A percentile compares a stretch with the other conserved stretches of the same genome.
phyloP scores from a whole-genome alignment of 1,140 invertebrate species.

The Zaprionus capensis region DNA sequence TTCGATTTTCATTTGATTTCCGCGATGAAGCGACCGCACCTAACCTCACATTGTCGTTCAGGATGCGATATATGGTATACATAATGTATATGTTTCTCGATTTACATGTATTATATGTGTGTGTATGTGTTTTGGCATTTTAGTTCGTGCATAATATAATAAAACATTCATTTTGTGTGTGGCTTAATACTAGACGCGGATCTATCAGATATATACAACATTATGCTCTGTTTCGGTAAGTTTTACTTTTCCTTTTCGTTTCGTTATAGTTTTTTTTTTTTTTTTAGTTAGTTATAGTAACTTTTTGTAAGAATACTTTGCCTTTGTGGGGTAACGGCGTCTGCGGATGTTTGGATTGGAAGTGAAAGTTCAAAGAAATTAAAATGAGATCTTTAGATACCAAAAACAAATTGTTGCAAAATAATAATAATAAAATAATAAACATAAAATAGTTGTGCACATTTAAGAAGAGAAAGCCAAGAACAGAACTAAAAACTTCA shows the following conservation, averaged over 20 bases:
- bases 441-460: slow-evolving; percentile 10
- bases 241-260: slow-evolving; percentile 28
- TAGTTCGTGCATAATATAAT: slow-evolving; percentile 66
- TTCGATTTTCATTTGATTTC: slow-evolving; percentile 1
- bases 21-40: background rate
- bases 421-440: slow-evolving; percentile 36
- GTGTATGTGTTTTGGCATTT: slow-evolving; percentile 72
- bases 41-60: slow-evolving; percentile 10
- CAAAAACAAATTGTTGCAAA: slow-evolving; percentile 55
- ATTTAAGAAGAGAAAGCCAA: background rate
- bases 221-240: slow-evolving; percentile 40
- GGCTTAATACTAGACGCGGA: slow-evolving; percentile 48
- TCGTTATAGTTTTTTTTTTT: slow-evolving; percentile 16
- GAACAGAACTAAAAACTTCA: slow-evolving; percentile 5
- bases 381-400: slow-evolving; percentile 79
- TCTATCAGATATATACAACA: slow-evolving; percentile 57
- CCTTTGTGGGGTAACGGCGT: slow-evolving; percentile 39
- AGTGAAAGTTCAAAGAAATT: slow-evolving; percentile 62
- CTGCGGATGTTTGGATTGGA: slow-evolving; percentile 65
- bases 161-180: slow-evolving; percentile 43
- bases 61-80: background rate
- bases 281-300: slow-evolving; percentile 27
- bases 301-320: slow-evolving; percentile 78
- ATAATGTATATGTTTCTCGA: background rate
- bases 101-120: slow-evolving; percentile 18